Evolutionary conservation across 23 tunicate species (phyloP).

Genomic region (Botrylloides violaceus): DNA sequence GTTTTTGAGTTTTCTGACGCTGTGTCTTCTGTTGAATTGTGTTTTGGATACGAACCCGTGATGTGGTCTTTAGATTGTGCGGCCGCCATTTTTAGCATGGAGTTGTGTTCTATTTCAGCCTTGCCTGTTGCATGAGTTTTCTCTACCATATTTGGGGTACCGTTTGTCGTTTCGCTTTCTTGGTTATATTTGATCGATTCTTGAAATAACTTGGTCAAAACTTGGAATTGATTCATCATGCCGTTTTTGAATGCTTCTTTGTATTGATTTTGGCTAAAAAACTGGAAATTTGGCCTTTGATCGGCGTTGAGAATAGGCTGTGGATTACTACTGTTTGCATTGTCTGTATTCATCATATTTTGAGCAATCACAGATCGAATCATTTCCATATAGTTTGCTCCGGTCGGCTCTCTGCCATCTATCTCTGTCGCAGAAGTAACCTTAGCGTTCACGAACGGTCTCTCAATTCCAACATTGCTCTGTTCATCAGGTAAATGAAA

Average conservation of each 20-base stretch:
- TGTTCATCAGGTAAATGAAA: not conserved
- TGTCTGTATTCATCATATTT: not conserved
- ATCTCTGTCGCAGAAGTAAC: not conserved
- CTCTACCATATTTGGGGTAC: not conserved
- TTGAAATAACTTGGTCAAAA: not conserved
- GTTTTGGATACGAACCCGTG: not conserved
- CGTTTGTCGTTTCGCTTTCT: too few relatives aligned
- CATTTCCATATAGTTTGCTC: not conserved
- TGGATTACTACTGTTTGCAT: too few relatives aligned
- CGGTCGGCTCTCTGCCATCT: not conserved
- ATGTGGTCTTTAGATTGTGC: not conserved
- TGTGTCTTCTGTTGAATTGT: not conserved
- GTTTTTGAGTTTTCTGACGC: not conserved
- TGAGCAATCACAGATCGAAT: not conserved
- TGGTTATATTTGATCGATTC: not conserved
- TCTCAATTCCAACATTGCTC: not conserved
- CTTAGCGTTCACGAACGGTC: not conserved
- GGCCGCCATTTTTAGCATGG: not conserved
- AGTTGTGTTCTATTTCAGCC: not conserved
- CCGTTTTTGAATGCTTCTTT: not conserved
- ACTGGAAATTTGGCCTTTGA: not conserved
- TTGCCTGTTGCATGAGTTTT: not conserved
- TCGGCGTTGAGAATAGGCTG: not conserved
- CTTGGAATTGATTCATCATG: not conserved
- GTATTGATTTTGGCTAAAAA: not conserved